phyloP scores from a whole-genome alignment of 2,888 invertebrate species.

The Mimas tiliae region DNA sequence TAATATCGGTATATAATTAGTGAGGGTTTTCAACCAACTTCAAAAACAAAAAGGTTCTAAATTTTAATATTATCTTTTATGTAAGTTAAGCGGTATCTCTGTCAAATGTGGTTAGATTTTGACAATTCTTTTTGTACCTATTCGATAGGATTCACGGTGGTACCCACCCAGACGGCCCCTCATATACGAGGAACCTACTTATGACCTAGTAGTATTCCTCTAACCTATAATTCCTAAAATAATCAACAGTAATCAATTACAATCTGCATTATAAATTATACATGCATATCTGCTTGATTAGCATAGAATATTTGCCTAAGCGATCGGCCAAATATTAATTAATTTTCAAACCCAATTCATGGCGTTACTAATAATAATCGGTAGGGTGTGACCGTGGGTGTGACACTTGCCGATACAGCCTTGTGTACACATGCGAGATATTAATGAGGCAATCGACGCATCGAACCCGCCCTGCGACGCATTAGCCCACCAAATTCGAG shows the following conservation, averaged over 20 bases:
- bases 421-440: slow-evolving; percentile 62
- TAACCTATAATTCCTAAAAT: not conserved
- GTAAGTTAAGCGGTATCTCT: no score
- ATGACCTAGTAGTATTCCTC: no score
- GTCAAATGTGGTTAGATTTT: no score
- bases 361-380: slow-evolving; percentile 55
- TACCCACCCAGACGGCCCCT: no score
- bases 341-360: slow-evolving; percentile 50
- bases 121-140: no score
- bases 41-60: no score
- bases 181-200: no score
- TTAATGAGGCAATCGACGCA: slow-evolving; percentile 70
- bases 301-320: slow-evolving; percentile 20
- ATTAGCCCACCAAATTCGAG: slow-evolving; percentile 36
- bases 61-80: no score
- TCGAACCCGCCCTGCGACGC: slow-evolving; percentile 55
- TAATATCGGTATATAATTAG: no score
- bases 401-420: slow-evolving; percentile 22
- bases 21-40: no score
- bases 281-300: slow-evolving; percentile 5
- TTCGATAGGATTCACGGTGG: no score
- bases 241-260: not conserved
- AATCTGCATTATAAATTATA: slow-evolving; percentile 16
- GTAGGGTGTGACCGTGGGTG: slow-evolving; percentile 32
- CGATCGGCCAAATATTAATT: slow-evolving; percentile 49